Evolutionary conservation across 2,888 invertebrate species (phyloP), one percentile per base, ranked within the genome.

Genomic region (Allacma fusca): DNA sequence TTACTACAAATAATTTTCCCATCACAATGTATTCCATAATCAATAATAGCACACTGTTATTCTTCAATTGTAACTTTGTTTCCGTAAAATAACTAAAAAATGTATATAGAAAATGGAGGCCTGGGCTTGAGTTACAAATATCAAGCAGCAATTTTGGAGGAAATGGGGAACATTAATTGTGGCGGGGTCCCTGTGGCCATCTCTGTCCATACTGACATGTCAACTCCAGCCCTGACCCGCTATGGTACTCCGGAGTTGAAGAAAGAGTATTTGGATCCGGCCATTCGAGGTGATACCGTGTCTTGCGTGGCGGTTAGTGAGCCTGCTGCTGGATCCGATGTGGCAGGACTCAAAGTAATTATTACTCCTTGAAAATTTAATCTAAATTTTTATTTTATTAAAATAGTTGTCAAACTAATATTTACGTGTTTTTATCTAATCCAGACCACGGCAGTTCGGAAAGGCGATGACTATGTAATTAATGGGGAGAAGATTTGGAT

Each of bases 71-170:
- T 9, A 40, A 5, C 5, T 9, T 13, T 13, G 13, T 40, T 40
- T 40, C 13, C 13, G 13, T 40, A 13, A 9, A 9, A 40, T 40
- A 9, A 9, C 13, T 40, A 9, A 40, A 40, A 40, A n/a, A n/a
- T n/a, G n/a, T n/a, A n/a, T n/a, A n/a, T 43, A 88, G 89, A 88
- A 80, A 89, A 88, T 86, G 89, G 89, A 44, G 89, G 89, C 5
- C 85, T 88, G 62, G 90, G 89, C 1, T 85, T 89, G 78, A 89
- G 89, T 84, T 90, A 87, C 85, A 87, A 88, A 26, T 90, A 88
- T 85, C 86, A 87, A 76, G 85, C 89, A n/a, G 89, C 90, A 1
- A 86, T 88, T 40, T 86, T 88, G 23, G 90, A 90, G 84, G 88
- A 88, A 80, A 83, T 89, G 75, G 89, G 89, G 12, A 82, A 84